Percentiles rank a stretch among this genome's conserved stretches.
Conservation (phyloP, 2,888 invertebrate genomes). For the Patella ulyssiponensis region DNA sequence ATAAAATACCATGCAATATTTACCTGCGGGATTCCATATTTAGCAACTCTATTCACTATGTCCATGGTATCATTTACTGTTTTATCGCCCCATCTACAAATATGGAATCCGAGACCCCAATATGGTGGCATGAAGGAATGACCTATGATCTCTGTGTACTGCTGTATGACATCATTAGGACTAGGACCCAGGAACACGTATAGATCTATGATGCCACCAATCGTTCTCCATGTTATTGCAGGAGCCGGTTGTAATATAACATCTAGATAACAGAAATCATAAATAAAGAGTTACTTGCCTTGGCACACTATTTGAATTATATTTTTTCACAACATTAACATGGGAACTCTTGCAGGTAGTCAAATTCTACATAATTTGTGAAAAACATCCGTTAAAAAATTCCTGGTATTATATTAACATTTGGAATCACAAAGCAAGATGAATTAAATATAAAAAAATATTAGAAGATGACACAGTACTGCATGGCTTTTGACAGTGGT, state of each 20-base stretch:
- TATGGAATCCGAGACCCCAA: slow-evolving; percentile 89
- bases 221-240: slow-evolving; percentile 84
- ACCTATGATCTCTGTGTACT: slow-evolving; percentile 59
- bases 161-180: slow-evolving; percentile 75
- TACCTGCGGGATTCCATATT: slow-evolving; percentile 56
- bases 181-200: slow-evolving; percentile 83
- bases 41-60: slow-evolving; percentile 46
- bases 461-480: too few species aligned
- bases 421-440: too few species aligned
- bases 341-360: too few species aligned
- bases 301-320: too few species aligned
- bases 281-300: too few species aligned
- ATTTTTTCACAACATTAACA: too few species aligned
- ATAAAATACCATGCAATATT: not conserved
- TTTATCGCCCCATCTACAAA: slow-evolving; percentile 78
- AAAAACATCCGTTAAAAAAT: too few species aligned
- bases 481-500: too few species aligned
- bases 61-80: slow-evolving; percentile 49
- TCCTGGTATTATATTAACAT: too few species aligned
- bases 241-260: slow-evolving; percentile 77
- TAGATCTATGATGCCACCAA: slow-evolving; percentile 85
- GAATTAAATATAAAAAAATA: too few species aligned
- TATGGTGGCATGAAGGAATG: slow-evolving; percentile 71
- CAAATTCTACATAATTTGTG: too few species aligned
- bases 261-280: slow-evolving; percentile 40